A percentile compares a stretch with the other conserved stretches of the same genome.
Evolutionary conservation across 2,113 vertebrate genomes (phyloP).

Genomic region (Scartelaos histophorus): DNA sequence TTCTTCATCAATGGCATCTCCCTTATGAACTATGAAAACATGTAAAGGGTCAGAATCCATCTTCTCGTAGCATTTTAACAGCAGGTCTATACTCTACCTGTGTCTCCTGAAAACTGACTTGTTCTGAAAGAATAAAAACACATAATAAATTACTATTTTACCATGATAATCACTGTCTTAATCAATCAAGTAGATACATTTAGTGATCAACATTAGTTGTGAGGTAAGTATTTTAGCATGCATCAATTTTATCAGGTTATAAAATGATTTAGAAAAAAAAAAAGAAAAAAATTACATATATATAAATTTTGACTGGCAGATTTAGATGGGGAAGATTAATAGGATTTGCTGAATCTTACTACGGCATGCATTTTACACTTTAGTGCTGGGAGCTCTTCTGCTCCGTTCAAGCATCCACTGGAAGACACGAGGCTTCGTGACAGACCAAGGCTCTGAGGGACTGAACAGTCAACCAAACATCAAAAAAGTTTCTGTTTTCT

Average conservation of each 20-base stretch:
- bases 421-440: slow-evolving; percentile 80
- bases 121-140: slow-evolving; percentile 50
- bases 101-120: slow-evolving; percentile 52
- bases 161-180: neutral
- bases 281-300: neutral
- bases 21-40: slow-evolving; percentile 35
- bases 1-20: slow-evolving; percentile 60
- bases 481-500: slow-evolving; percentile 13
- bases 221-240: slow-evolving; percentile 3
- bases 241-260: neutral
- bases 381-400: slow-evolving; percentile 81
- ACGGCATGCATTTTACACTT: slow-evolving; percentile 83
- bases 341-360: slow-evolving; percentile 81
- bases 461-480: slow-evolving; percentile 60
- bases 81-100: slow-evolving; percentile 50
- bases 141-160: no score
- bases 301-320: neutral
- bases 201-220: neutral
- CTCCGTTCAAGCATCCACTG: slow-evolving; percentile 87
- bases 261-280: slow-evolving; percentile 32
- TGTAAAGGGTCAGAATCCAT: neutral
- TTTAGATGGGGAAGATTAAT: slow-evolving; percentile 28
- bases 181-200: neutral
- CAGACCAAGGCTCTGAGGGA: slow-evolving; percentile 76
- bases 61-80: neutral